A percentile compares a stretch with the other conserved stretches of the same genome.
These are phyloP conservation scores for Melanostoma mellinum DNA, from an alignment of 2,888 invertebrate genomes.

Conservation along the genomic window DNA sequence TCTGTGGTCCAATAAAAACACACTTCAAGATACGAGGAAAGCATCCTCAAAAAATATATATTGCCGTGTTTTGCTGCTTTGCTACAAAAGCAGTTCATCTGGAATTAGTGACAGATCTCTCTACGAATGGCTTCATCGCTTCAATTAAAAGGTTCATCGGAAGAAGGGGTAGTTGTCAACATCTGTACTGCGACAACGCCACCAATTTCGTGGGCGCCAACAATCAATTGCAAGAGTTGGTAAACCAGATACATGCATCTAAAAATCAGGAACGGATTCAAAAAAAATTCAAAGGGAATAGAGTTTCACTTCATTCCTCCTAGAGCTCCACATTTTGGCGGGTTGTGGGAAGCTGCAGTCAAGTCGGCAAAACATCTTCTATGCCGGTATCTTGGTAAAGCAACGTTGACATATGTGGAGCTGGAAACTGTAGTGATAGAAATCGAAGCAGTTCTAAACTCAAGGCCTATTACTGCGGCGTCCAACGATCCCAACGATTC, in stretches of 20 bases:
- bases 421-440: constrained; percentile 1
- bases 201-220: constrained; percentile 19
- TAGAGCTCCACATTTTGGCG: constrained; percentile 3
- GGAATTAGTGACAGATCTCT: constrained; percentile 2
- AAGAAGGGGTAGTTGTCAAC: not conserved
- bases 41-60: no score
- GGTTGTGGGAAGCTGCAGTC: constrained; percentile 18
- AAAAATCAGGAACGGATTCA: not conserved
- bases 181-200: not conserved
- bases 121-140: constrained; percentile 7
- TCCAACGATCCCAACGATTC: no score
- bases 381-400: not conserved
- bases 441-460: constrained; percentile 6
- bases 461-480: not conserved
- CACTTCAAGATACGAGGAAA: not conserved
- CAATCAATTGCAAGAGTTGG: constrained; percentile 13
- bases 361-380: constrained; percentile 14
- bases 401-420: constrained; percentile 8
- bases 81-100: constrained; percentile 28
- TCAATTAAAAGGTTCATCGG: constrained; percentile 17
- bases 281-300: not conserved
- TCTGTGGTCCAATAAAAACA: not conserved
- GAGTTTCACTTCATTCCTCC: not conserved
- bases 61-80: not conserved
- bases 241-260: not conserved